Percentiles rank a stretch among this genome's conserved stretches.
Evolutionary conservation across 2,797 vertebrate species (phyloP).

Genomic region (Anas georgica): DNA sequence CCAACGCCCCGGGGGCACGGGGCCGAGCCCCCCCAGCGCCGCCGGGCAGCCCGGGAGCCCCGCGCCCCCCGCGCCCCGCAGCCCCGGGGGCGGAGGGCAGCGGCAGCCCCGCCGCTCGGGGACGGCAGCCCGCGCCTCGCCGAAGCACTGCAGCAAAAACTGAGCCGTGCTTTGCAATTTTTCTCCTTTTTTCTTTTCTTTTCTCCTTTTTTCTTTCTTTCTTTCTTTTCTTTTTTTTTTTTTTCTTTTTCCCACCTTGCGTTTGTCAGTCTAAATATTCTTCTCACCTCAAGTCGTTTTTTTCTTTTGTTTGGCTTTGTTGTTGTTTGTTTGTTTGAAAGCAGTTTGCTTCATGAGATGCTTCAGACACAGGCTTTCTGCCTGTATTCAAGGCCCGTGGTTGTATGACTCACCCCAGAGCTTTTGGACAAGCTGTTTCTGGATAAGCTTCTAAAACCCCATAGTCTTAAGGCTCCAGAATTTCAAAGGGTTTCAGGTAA

Average conservation of each 20-base stretch:
- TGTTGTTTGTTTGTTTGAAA: background rate
- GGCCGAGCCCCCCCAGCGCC: background rate
- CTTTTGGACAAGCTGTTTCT: background rate
- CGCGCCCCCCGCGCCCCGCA: too few species aligned
- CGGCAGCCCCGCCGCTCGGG: background rate
- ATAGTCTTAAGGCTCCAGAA: background rate
- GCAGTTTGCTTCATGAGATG: accelerated
- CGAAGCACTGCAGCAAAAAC: background rate
- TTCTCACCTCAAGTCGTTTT: background rate
- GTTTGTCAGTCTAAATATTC: too few species aligned
- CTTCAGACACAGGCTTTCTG: background rate
- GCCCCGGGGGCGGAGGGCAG: background rate
- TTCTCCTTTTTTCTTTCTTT: too few species aligned
- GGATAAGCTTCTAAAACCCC: background rate
- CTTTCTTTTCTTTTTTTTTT: too few species aligned
- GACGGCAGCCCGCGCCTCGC: background rate
- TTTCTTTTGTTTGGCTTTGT: too few species aligned
- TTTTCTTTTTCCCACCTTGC: too few species aligned
- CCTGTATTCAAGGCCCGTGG: accelerated
- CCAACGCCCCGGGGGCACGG: conserved; percentile 51
- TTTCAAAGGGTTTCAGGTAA: background rate
- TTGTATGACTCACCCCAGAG: background rate
- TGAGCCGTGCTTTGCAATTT: background rate
- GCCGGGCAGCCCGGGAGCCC: too few species aligned
- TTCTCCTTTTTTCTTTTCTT: background rate